phyloP scores from a whole-genome alignment of 2,888 invertebrate species.

The Cremastobaeus sp. region DNA sequence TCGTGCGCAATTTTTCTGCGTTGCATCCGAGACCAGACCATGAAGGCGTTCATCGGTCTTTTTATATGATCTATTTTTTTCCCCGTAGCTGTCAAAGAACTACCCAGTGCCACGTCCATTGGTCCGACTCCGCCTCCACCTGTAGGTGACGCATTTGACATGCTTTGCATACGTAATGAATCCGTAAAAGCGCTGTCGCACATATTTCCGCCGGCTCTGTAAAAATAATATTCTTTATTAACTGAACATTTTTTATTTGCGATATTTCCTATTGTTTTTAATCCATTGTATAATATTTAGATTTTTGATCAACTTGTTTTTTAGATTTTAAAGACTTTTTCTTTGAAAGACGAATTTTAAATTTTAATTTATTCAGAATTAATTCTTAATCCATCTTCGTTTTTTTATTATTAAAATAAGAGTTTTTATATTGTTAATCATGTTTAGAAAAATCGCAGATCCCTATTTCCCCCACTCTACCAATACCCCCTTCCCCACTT shows the following conservation, averaged over 20 bases:
- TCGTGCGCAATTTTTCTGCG: slow-evolving; percentile 95
- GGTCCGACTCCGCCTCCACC: slow-evolving; percentile 80
- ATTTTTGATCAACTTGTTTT: background rate
- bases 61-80: slow-evolving; percentile 92
- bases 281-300: background rate
- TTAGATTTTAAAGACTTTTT: background rate
- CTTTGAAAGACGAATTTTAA: too few species aligned
- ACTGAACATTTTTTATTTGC: slow-evolving; percentile 29
- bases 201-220: slow-evolving; percentile 87
- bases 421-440: too few species aligned
- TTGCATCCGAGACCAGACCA: slow-evolving; percentile 95
- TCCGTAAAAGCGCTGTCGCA: slow-evolving; percentile 84
- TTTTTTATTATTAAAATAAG: too few species aligned
- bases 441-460: too few species aligned
- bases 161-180: slow-evolving; percentile 82
- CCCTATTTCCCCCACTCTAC: too few species aligned
- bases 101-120: slow-evolving; percentile 79
- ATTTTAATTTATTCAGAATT: too few species aligned
- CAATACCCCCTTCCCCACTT: too few species aligned
- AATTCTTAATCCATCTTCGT: too few species aligned
- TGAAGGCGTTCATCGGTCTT: slow-evolving; percentile 96
- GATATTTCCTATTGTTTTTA: slow-evolving; percentile 13
- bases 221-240: too few species aligned
- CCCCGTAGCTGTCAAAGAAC: slow-evolving; percentile 79
- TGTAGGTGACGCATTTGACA: slow-evolving; percentile 79